Base-by-base conservation (phyloP, 1,140 invertebrate species). In the Augochlora pura region DNA sequence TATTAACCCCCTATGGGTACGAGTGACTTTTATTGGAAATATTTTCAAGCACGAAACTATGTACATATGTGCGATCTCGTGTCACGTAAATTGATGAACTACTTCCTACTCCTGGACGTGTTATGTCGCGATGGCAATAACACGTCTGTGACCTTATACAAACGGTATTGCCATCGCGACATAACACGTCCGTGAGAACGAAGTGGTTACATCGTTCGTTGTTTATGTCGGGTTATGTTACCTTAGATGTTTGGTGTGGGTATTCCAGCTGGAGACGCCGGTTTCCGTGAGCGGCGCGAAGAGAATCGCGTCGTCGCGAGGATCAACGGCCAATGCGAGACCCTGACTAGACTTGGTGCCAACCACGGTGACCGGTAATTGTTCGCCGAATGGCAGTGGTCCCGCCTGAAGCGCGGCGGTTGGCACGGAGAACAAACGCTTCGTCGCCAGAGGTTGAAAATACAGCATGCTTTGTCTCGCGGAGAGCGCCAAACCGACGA, bases 301-400 rank as follows among this genome's bases (percentile, higher is more conserved):
- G 60, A 96, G 93, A 27, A 97, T 93, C 12, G 95, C 95, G 62
- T 96, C 95, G 77, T 96, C 95, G 1, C 91, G 91, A 2, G 95
- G 94, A 81, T 96, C 95, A 0, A 96, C 93, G 0, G 95, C 93
- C 16, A 97, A 82, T 1, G 95, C 96, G 2, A 97, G 93, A 23
- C 96, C 96, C 90, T 97, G 96, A 5, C 96, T 97, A 0, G 96
- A 96, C 90, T 97, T 97, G 80, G 95, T 95, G 1, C 96, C 96
- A 2, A 97, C 96, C 49, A 97, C 91, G 54, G 94, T 94, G 0
- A 97, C 95, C 0, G 96, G 96, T 60, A 97, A 88, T 78, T 95
- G 94, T 77, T 96, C 93, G n/a, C 94, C 95, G 77, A 95, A 94
- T 1, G 94, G 93, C 5, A 94, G 93, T 0, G 96, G 96, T 16